Conservation (phyloP, 2,888 invertebrate species). For the Aphidoletes aphidimyza region DNA sequence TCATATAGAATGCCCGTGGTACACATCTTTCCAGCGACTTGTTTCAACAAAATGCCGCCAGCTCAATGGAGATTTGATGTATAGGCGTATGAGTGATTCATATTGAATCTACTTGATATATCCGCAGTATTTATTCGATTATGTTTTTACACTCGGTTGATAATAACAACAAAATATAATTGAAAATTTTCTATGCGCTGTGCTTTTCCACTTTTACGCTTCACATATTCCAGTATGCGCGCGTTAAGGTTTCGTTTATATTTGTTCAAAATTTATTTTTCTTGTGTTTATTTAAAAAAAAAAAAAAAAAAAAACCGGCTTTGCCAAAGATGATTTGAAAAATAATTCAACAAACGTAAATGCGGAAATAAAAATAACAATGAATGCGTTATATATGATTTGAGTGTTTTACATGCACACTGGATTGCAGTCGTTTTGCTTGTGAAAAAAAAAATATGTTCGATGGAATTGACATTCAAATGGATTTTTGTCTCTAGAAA, state of each 20-base stretch:
- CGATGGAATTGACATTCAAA: not conserved
- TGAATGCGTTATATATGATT: conserved; percentile 7
- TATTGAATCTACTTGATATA: not conserved
- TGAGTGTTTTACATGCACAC: not conserved
- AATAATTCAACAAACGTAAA: conserved; percentile 7
- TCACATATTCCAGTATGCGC: not conserved
- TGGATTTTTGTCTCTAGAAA: too few relatives aligned
- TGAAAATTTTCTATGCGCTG: not conserved
- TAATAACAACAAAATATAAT: conserved; percentile 42
- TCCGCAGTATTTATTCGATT: conserved; percentile 8
- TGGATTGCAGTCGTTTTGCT: not conserved
- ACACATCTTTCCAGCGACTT: too few relatives aligned
- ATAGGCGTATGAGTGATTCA: not conserved
- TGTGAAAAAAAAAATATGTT: not conserved
- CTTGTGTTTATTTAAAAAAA: not conserved
- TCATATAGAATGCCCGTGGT: too few relatives aligned
- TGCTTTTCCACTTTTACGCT: conserved; percentile 14
- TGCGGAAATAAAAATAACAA: conserved; percentile 42
- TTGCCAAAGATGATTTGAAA: conserved; percentile 29
- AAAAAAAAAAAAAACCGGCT: too few relatives aligned
- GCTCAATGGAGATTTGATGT: not conserved
- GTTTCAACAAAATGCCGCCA: not conserved
- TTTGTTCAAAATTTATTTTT: not conserved
- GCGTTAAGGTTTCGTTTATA: not conserved
- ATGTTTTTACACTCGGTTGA: conserved; percentile 36